Evolutionary conservation across 1,140 invertebrate species (phyloP).

Genomic region (Anadara kagoshimensis): DNA sequence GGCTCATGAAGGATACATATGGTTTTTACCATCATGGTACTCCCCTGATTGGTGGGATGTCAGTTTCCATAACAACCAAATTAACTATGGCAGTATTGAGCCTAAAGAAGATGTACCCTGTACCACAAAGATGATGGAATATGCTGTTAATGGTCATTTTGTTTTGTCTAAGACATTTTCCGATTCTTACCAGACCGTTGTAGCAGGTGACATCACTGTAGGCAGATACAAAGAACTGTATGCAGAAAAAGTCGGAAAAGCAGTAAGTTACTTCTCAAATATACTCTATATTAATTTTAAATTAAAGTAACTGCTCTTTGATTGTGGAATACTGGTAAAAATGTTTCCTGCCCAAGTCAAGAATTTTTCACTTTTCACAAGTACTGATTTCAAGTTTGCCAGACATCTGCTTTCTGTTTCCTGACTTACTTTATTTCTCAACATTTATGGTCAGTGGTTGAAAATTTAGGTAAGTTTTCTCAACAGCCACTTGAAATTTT

Average conservation of each 20-base stretch:
- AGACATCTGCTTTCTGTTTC: no score
- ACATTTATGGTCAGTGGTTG: no score
- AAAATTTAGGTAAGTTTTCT: no score
- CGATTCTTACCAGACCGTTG: constrained; percentile 69
- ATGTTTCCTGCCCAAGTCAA: no score
- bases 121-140: constrained; percentile 79
- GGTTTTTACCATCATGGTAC: constrained; percentile 88
- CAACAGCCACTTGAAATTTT: no score
- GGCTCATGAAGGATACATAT: constrained; percentile 83
- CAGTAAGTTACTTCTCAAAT: no score
- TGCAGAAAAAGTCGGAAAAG: constrained; percentile 51
- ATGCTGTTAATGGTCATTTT: constrained; percentile 85
- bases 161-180: constrained; percentile 82
- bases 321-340: no score
- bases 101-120: constrained; percentile 76
- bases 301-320: no score
- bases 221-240: constrained; percentile 71
- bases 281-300: no score
- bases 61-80: constrained; percentile 76
- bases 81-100: constrained; percentile 66
- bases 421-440: no score
- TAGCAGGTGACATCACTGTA: constrained; percentile 69
- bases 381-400: no score
- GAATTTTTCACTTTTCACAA: no score
- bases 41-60: constrained; percentile 81